Percentiles rank a stretch among this genome's conserved stretches.
Evolutionary conservation across 2,888 invertebrate species (phyloP).

Genomic region (Acanthacorydalis orientalis): DNA sequence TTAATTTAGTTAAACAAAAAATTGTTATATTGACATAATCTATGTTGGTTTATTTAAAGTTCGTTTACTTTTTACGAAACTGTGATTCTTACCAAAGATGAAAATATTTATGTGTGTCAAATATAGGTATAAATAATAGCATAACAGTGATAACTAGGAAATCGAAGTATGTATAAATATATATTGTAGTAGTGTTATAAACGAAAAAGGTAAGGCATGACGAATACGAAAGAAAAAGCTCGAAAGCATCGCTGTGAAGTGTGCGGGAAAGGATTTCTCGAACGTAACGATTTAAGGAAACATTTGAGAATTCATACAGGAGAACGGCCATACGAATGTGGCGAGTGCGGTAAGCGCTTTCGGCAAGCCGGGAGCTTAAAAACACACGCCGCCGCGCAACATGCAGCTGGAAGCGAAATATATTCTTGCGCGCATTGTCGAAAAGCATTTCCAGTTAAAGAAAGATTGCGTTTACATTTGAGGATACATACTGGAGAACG

Average conservation of each 20-base stretch:
- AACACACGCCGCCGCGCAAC: slow-evolving; percentile 41
- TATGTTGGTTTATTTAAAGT: too few species aligned
- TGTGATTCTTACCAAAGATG: too few species aligned
- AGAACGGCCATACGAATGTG: slow-evolving; percentile 43
- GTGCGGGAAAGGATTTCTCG: slow-evolving; percentile 45
- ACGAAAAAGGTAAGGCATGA: slow-evolving; percentile 25
- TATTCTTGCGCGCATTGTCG: slow-evolving; percentile 59
- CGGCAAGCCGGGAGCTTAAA: slow-evolving; percentile 45
- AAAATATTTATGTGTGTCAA: too few species aligned
- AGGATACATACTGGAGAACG: slow-evolving; percentile 55
- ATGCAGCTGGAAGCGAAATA: slow-evolving; percentile 28
- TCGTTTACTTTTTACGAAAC: too few species aligned
- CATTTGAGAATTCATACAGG: slow-evolving; percentile 50
- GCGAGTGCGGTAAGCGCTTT: slow-evolving; percentile 43
- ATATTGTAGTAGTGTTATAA: too few species aligned
- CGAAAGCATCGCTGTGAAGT: slow-evolving; percentile 38
- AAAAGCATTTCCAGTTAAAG: slow-evolving; percentile 59
- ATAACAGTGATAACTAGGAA: too few species aligned
- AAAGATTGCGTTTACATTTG: slow-evolving; percentile 55
- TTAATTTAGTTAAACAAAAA: too few species aligned
- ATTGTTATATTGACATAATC: too few species aligned
- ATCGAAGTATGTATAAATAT: too few species aligned
- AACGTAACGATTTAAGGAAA: slow-evolving; percentile 45
- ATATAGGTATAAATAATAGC: too few species aligned
- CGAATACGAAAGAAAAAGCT: slow-evolving; percentile 25